Evolutionary conservation across 2,113 vertebrate species (phyloP), one percentile per base, ranked within the genome.

Genomic region (Sebastes schlegelii): DNA sequence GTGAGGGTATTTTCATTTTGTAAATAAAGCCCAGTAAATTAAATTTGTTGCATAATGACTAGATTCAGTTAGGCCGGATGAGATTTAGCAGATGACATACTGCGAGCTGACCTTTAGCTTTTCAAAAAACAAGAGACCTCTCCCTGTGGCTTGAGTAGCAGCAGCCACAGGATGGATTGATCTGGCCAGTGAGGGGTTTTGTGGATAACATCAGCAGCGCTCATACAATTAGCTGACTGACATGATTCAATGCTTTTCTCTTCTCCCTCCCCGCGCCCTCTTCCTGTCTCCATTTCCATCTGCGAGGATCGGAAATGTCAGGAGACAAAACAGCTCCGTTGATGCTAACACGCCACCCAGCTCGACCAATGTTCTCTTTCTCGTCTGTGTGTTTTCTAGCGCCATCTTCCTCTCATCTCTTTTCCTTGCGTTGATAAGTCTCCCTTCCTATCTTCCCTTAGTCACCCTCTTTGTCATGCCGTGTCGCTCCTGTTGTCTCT

Each of bases 301-400:
- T 71, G 45, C 6, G n/a, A 80, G 21, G 64, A 60, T 19, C 45
- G 62, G 67, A 90, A 92, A 91, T 87, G 85, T 89, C 89, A 88
- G 51, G 73, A 82, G 72, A 87, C 82, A 80, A 82, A 77, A 70
- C 70, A 65, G 34, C 62, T 49, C 66, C 49, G n/a, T 40, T 4
- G 14, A 57, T 11, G 23, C 74, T 10, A 52, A 77, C 71, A 4
- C 14, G n/a, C 45, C 73, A 54, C 72, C 48, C 48, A 78, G 64
- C 54, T 63, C 2, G 26, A 64, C 26, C 64, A 9, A 21, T 57
- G n/a, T 48, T 70, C 72, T 80, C 61, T 1, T 12, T 52, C 45
- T 71, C n/a, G 7, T 45, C 26, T 26, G 19, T 67, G 61, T 66
- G 11, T 76, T 85, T 69, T 58, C 55, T 43, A 26, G 12, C 23